phyloP scores from a whole-genome alignment of 64 coral and sea anemone genomes.

The Montipora efflorescens region DNA sequence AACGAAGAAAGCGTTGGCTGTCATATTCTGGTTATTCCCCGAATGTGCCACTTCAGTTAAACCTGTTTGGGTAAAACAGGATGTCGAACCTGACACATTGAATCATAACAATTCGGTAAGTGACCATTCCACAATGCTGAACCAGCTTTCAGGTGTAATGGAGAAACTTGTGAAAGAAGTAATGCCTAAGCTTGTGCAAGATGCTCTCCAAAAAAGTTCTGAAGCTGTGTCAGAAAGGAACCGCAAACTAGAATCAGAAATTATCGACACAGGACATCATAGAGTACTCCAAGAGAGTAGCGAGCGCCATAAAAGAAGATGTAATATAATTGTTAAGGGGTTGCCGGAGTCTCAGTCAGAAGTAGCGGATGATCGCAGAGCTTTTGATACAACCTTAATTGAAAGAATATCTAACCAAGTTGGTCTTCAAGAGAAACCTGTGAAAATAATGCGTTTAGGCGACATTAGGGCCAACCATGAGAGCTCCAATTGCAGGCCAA shows the following conservation, averaged over 20 bases:
- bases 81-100: background rate
- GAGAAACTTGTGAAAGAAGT: background rate
- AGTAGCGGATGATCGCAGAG: too few relatives aligned
- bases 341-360: too few relatives aligned
- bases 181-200: background rate
- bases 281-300: background rate
- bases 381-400: background rate
- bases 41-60: background rate
- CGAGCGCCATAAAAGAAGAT: background rate
- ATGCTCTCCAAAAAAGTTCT: background rate
- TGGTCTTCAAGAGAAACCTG: background rate
- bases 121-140: background rate
- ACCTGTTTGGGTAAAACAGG: background rate
- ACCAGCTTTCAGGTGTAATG: background rate
- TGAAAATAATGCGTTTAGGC: background rate
- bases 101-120: background rate
- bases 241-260: background rate
- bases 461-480: background rate
- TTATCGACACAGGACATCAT: background rate
- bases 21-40: background rate
- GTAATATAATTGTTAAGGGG: background rate
- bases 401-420: background rate
- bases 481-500: background rate
- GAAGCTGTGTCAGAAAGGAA: background rate
- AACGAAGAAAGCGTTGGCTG: constrained; percentile 9